A percentile compares a stretch with the other conserved stretches of the same genome.
These are phyloP conservation scores for Mactra quadrangularis DNA, from an alignment of 1,140 invertebrate species.

Conservation along the genomic window DNA sequence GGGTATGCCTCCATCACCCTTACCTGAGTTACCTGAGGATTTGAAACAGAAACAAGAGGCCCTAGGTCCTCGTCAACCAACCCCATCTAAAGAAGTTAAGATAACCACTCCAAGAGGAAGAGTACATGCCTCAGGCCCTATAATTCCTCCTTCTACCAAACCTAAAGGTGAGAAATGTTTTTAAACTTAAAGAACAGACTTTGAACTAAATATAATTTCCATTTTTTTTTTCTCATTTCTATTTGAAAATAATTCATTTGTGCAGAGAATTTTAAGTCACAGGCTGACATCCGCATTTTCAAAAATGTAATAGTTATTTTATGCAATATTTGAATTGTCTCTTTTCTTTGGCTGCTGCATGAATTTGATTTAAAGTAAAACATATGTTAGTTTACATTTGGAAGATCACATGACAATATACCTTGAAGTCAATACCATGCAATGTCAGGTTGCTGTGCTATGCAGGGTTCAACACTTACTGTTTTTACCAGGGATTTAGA, in stretches of 20 bases:
- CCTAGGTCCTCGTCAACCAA: constrained; percentile 63
- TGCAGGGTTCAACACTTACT: too few relatives aligned
- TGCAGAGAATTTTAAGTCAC: not conserved
- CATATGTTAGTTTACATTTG: too few relatives aligned
- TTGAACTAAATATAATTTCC: constrained; percentile 3
- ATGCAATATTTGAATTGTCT: too few relatives aligned
- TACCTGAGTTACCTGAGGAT: constrained; percentile 79
- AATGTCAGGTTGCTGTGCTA: too few relatives aligned
- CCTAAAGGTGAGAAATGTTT: constrained; percentile 65
- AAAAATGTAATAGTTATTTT: too few relatives aligned
- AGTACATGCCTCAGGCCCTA: constrained; percentile 63
- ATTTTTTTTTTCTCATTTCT: not conserved
- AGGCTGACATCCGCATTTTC: too few relatives aligned
- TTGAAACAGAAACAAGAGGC: constrained; percentile 78
- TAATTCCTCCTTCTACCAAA: constrained; percentile 67
- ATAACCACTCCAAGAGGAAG: constrained; percentile 61
- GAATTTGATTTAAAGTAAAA: too few relatives aligned
- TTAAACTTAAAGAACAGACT: too few relatives aligned
- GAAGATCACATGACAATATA: too few relatives aligned
- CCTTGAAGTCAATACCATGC: too few relatives aligned
- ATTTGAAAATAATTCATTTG: not conserved
- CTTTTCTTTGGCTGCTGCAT: too few relatives aligned
- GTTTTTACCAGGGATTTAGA: too few relatives aligned
- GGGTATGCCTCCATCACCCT: constrained; percentile 67
- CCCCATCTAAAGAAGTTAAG: constrained; percentile 68